Conservation (phyloP, 1,140 invertebrate genomes). For the Chionoecetes opilio region DNA sequence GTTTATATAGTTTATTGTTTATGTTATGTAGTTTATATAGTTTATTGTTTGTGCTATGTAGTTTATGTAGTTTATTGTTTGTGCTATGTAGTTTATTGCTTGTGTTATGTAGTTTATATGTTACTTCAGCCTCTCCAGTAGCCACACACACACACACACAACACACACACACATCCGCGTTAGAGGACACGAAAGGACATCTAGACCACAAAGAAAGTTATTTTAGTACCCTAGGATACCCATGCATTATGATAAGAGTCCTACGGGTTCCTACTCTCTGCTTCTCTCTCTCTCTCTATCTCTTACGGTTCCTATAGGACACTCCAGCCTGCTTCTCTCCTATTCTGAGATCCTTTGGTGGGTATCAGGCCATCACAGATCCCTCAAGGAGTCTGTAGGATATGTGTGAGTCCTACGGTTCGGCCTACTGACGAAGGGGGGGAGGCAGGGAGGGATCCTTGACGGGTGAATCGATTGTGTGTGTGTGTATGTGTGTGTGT, state of each 20-base stretch:
- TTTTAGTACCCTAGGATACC: not conserved
- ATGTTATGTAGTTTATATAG: too few species aligned
- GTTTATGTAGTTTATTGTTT: too few species aligned
- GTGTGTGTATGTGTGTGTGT: slow-evolving; percentile 18
- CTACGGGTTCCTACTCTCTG: not conserved
- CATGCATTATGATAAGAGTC: not conserved
- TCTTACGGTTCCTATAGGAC: not conserved
- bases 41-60: too few species aligned
- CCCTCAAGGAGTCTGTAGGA: not conserved
- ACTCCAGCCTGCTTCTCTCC: not conserved
- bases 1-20: too few species aligned
- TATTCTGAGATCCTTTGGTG: not conserved
- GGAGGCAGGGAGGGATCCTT: too few species aligned
- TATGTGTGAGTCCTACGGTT: too few species aligned
- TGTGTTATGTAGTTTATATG: too few species aligned
- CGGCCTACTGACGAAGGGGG: too few species aligned
- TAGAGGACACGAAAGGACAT: not conserved
- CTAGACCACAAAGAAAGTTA: not conserved
- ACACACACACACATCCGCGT: not conserved
- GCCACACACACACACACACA: too few species aligned
- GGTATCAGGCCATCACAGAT: not conserved
- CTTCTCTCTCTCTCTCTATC: too few species aligned
- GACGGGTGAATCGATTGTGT: not conserved
- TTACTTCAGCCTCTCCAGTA: too few species aligned
- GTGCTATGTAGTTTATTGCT: too few species aligned